phyloP scores from a whole-genome alignment of 64 coral and sea anemone genomes.

The Acropora yongei region DNA sequence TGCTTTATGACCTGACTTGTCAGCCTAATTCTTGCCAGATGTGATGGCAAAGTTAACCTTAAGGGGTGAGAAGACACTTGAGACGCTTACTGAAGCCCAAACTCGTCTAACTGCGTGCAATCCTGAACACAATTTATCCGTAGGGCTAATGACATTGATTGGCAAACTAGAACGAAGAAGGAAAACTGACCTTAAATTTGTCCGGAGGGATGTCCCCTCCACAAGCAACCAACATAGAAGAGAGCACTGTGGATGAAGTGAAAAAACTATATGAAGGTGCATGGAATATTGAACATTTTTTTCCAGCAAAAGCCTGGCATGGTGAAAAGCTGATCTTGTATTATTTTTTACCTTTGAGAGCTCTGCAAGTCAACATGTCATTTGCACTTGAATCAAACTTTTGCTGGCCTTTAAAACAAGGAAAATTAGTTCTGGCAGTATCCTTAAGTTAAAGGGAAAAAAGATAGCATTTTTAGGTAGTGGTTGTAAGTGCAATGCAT shows the following conservation, averaged over 20 bases:
- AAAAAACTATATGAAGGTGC: not conserved
- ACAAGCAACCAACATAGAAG: constrained; percentile 22
- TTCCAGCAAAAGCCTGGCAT: not conserved
- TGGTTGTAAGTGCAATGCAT: too few relatives aligned
- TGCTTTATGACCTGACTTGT: too few relatives aligned
- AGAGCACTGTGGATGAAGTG: constrained; percentile 9
- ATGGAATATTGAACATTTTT: not conserved
- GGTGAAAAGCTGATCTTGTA: not conserved
- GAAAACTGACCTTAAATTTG: not conserved
- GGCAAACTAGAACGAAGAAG: not conserved
- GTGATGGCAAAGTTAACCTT: too few relatives aligned
- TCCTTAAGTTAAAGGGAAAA: too few relatives aligned
- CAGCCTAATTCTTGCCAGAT: too few relatives aligned
- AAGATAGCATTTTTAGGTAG: too few relatives aligned
- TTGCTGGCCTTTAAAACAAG: constrained; percentile 12
- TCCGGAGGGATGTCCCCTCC: constrained; percentile 1
- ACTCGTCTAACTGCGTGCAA: too few relatives aligned
- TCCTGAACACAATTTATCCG: too few relatives aligned
- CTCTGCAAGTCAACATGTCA: constrained; percentile 29
- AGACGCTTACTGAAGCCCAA: too few relatives aligned
- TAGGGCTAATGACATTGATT: too few relatives aligned
- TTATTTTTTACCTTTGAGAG: constrained; percentile 13
- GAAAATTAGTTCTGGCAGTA: not conserved
- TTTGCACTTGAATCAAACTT: constrained; percentile 31
- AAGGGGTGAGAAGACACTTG: too few relatives aligned